A percentile compares a stretch with the other conserved stretches of the same genome.
Conservation (phyloP, 2,797 vertebrate genomes). For the Gymnothorax javanicus region DNA sequence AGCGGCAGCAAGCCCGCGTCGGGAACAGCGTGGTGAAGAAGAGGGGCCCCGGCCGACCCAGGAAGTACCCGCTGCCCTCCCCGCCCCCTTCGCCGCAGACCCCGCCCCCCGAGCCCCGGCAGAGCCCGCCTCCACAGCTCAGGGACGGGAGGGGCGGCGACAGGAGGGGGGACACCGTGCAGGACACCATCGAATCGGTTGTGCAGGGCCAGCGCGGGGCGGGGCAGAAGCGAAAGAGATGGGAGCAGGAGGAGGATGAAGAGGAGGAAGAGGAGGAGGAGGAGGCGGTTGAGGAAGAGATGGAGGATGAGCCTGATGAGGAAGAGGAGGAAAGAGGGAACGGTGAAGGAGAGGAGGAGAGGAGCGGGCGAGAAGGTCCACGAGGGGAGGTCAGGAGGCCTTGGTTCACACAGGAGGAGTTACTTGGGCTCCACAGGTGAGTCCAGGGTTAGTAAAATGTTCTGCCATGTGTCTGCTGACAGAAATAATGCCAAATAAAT, state of each 20-base stretch:
- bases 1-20: constrained; percentile 93
- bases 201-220: constrained; percentile 86
- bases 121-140: constrained; percentile 43
- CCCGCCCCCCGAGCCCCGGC: neutral
- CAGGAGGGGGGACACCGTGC: constrained; percentile 74
- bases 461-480: too few species aligned
- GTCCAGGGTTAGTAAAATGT: neutral
- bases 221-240: constrained; percentile 79
- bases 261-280: constrained; percentile 68
- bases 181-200: constrained; percentile 90
- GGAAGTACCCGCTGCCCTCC: constrained; percentile 80
- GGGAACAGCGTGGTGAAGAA: constrained; percentile 96
- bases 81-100: constrained; percentile 56
- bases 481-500: too few species aligned
- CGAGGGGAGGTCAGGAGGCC: constrained; percentile 4
- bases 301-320: constrained; percentile 43
- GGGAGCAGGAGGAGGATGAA: constrained; percentile 66
- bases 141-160: constrained; percentile 60
- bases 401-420: constrained; percentile 67
- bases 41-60: constrained; percentile 88
- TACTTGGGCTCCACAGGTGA: constrained; percentile 71
- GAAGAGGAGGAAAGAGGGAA: constrained; percentile 31
- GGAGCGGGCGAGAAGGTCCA: constrained; percentile 62
- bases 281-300: constrained; percentile 63
- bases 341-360: constrained; percentile 52